Evolutionary conservation across 2,888 invertebrate genomes (phyloP), one percentile per base, ranked within the genome.

Genomic region (Hermodice carunculata): DNA sequence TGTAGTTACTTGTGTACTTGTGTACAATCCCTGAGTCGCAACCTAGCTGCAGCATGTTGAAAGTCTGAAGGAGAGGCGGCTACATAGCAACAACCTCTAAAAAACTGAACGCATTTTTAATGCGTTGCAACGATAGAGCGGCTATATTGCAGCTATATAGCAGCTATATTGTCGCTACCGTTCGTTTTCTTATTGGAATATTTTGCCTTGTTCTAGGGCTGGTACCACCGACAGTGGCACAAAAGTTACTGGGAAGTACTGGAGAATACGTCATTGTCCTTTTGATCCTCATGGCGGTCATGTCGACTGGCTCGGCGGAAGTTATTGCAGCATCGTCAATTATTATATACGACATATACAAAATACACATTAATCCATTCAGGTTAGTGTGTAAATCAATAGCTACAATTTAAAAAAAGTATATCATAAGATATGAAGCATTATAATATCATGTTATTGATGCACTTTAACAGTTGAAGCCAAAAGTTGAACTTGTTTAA

Each of bases 321-420:
- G 77, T 84, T 26, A 77, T 84, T 51, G 83, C 83, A 6, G 82
- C 82, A 1, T 76, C 81, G 3, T 82, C 83, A 6, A 82, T 84
- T 17, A 58, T 81, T 0, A 67, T 82, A 2, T 81, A 81, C 64
- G 83, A 83, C 67, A 74, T 83, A 26, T 82, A 81, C 58, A 76
- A 78, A 52, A 53, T 61, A n/a, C 73, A 76, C 44, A 19, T 77
- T 3, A 59, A 69, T 32, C 24, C n/a, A 24, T 64, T 61, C 48
- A 46, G 24, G 48, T 46, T n/a, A 46, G 11, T 46, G 11, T 14
- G n/a, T 19, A 56, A 17, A 11, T 49, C 29, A 26, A 49, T 49
- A 14, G 22, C 28, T 4, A 49, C 6, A 29, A 37, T 17, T 11
- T 37, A 8, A 11, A 8, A 37, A 37, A 8, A 37, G 8, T 17